phyloP scores from a whole-genome alignment of 2,113 vertebrate species.

The Pseudolaguvia tuberculata region DNA sequence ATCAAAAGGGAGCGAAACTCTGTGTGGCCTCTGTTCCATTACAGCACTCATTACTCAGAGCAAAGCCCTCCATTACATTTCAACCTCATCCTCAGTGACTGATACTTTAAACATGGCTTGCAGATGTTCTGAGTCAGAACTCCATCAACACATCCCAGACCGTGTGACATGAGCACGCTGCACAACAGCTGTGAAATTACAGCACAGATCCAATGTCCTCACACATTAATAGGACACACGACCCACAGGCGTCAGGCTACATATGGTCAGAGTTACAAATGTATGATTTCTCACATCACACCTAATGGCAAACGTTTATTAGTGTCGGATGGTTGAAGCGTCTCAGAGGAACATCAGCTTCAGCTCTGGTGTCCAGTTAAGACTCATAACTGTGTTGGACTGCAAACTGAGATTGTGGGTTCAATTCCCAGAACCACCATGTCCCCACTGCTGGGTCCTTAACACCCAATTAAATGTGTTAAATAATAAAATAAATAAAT shows the following conservation, averaged over 20 bases:
- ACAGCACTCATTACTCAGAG: slow-evolving; percentile 34
- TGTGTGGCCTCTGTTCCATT: slow-evolving; percentile 35
- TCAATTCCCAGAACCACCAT: no score
- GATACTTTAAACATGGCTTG: slow-evolving; percentile 20
- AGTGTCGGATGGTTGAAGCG: no score
- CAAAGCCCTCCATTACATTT: slow-evolving; percentile 27
- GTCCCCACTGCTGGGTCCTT: no score
- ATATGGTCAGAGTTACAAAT: slow-evolving; percentile 35
- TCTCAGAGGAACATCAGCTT: no score
- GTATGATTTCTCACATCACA: no score
- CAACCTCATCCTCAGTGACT: slow-evolving; percentile 8
- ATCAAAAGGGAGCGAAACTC: not conserved
- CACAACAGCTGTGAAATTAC: slow-evolving; percentile 29
- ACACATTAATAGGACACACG: slow-evolving; percentile 12
- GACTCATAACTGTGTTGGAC: no score
- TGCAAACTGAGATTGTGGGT: no score
- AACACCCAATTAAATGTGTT: no score
- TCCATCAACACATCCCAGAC: slow-evolving; percentile 8
- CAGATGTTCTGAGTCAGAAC: slow-evolving; percentile 23
- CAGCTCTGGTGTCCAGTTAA: no score
- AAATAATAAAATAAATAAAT: no score
- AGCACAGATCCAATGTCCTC: not conserved
- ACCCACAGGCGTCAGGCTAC: not conserved
- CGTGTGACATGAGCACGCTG: slow-evolving; percentile 4
- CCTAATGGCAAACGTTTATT: no score